phyloP scores from a whole-genome alignment of 92 coral and sea anemone genomes.

The Porites divaricata region DNA sequence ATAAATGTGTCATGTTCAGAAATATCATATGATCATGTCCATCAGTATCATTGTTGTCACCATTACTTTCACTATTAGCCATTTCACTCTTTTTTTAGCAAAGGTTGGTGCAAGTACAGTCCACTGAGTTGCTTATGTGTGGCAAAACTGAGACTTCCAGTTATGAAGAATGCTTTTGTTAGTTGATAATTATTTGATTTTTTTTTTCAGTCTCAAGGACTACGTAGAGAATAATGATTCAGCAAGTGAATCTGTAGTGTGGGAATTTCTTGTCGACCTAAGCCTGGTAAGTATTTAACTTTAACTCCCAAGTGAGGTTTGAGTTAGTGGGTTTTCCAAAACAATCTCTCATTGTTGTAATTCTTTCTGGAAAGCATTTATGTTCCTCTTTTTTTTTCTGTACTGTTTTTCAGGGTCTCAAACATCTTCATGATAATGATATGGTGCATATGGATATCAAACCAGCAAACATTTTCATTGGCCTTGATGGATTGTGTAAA shows the following conservation, averaged over 20 bases:
- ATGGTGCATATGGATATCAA: constrained; percentile 98
- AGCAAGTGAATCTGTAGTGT: constrained; percentile 80
- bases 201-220: constrained; percentile 76
- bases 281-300: constrained; percentile 69
- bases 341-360: too few species aligned
- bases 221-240: constrained; percentile 77
- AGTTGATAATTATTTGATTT: background rate
- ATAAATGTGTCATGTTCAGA: background rate
- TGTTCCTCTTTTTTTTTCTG: background rate
- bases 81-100: too few species aligned
- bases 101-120: too few species aligned
- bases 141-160: too few species aligned
- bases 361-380: background rate
- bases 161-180: too few species aligned
- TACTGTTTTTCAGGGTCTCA: constrained; percentile 78
- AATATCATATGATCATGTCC: background rate
- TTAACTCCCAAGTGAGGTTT: too few species aligned
- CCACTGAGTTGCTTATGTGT: too few species aligned
- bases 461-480: constrained; percentile 94
- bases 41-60: background rate
- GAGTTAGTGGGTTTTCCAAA: too few species aligned
- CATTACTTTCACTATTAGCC: background rate
- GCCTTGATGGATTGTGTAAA: constrained; percentile 89
- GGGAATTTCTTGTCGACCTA: constrained; percentile 91
- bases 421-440: constrained; percentile 90